phyloP scores from a whole-genome alignment of 2,113 vertebrate species.

The Papio anubis region DNA sequence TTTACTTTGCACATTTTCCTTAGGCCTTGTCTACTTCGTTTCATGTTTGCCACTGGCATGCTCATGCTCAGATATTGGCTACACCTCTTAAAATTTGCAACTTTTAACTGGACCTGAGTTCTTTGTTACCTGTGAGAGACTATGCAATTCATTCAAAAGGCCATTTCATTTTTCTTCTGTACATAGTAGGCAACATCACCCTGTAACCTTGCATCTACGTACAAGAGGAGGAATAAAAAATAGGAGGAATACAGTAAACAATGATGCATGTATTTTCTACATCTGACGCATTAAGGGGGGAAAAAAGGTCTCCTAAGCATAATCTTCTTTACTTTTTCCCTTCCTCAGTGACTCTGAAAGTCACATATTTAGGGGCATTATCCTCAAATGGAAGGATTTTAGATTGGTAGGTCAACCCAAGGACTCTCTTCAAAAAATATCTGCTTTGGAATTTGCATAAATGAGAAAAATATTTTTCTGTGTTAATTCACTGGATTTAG shows the following conservation, averaged over 20 bases:
- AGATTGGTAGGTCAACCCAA: not conserved
- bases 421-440: not conserved
- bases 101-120: not conserved
- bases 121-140: not conserved
- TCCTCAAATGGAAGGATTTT: not conserved
- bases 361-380: not conserved
- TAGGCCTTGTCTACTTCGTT: not conserved
- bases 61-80: not conserved
- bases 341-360: not conserved
- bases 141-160: not conserved
- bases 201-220: not conserved
- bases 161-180: not conserved
- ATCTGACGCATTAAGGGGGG: not conserved
- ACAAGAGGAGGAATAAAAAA: not conserved
- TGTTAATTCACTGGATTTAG: not conserved
- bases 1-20: not conserved
- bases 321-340: not conserved
- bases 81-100: not conserved
- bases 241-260: not conserved
- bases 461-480: not conserved
- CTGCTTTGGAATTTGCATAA: not conserved
- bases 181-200: not conserved
- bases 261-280: not conserved
- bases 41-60: not conserved
- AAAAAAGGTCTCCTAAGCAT: not conserved